phyloP scores from a whole-genome alignment of 2,113 vertebrate genomes.

The Lepidothrix coronata region DNA sequence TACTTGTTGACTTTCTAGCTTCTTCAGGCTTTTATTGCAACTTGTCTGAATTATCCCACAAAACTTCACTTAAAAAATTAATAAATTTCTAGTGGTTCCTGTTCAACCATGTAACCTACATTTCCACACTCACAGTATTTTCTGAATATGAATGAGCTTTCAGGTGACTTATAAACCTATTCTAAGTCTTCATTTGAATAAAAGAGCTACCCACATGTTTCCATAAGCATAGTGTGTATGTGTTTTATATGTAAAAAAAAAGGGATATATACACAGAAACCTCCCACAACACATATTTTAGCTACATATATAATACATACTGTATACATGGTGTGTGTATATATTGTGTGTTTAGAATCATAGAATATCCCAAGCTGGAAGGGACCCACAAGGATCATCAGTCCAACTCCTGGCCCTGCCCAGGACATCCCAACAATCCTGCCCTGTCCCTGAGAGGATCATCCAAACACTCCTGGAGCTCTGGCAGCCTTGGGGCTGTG shows the following conservation, averaged over 20 bases:
- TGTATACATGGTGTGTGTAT: rapidly evolving
- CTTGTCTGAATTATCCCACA: background rate
- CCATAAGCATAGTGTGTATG: background rate
- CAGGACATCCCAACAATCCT: background rate
- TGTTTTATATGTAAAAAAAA: background rate
- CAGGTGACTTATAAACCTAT: background rate
- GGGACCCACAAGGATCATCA: rapidly evolving
- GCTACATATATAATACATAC: background rate
- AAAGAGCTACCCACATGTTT: background rate
- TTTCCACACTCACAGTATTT: background rate
- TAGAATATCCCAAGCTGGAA: rapidly evolving
- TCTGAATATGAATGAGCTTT: background rate
- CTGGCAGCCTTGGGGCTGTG: background rate
- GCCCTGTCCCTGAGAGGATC: background rate
- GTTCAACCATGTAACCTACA: background rate
- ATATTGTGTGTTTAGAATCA: background rate
- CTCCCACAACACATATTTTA: background rate
- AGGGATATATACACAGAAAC: rapidly evolving
- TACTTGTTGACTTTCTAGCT: background rate
- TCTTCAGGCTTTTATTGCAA: background rate
- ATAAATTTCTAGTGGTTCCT: background rate
- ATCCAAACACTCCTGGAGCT: background rate
- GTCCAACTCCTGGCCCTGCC: rapidly evolving
- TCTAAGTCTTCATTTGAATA: background rate
- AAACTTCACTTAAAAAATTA: background rate